phyloP scores from a whole-genome alignment of 2,888 invertebrate genomes.

The Nomada fucata region DNA sequence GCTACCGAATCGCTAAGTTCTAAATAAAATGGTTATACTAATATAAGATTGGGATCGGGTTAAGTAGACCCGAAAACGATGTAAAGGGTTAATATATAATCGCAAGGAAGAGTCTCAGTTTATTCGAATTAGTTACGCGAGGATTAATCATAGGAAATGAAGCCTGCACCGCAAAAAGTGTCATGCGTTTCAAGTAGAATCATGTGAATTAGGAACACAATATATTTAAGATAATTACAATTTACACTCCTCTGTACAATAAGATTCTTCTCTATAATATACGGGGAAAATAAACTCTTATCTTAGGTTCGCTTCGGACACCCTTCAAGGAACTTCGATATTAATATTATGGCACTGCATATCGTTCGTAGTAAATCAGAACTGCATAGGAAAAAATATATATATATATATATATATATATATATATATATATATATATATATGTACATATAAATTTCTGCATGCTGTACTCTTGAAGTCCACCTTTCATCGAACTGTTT shows the following conservation, averaged over 20 bases:
- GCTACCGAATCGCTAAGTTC: too few relatives aligned
- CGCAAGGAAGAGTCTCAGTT: not conserved
- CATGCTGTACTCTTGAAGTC: not conserved
- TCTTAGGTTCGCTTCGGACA: not conserved
- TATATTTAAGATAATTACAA: conserved; percentile 44
- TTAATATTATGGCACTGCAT: conserved; percentile 41
- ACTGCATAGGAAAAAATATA: not conserved
- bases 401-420: too few relatives aligned
- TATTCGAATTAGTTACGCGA: not conserved
- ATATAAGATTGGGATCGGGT: too few relatives aligned
- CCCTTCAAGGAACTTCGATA: conserved; percentile 40
- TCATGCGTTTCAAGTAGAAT: conserved; percentile 49
- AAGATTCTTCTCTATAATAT: not conserved
- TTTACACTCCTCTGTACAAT: conserved; percentile 17
- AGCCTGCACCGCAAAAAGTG: conserved; percentile 52
- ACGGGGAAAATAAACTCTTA: not conserved
- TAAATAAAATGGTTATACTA: too few relatives aligned
- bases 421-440: too few relatives aligned
- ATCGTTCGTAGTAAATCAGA: not conserved
- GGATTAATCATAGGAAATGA: conserved; percentile 30
- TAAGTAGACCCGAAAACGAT: too few relatives aligned
- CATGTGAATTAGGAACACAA: conserved; percentile 19
- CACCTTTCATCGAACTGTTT: too few relatives aligned
- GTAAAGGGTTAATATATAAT: too few relatives aligned
- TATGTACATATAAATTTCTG: not conserved